phyloP scores from a whole-genome alignment of 2,888 invertebrate genomes.

The Drosophila tanythrix region DNA sequence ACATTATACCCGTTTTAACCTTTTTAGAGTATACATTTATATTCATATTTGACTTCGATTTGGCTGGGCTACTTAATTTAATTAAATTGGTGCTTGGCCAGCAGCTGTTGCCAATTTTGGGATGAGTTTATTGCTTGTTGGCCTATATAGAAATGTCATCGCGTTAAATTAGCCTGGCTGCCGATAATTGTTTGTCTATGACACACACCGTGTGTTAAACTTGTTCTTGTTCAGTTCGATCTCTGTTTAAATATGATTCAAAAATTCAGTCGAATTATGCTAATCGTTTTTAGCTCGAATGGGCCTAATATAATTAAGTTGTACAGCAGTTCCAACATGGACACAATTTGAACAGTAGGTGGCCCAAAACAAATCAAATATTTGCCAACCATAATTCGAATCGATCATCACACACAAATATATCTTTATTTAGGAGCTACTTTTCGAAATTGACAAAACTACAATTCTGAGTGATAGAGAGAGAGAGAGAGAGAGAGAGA shows the following conservation, averaged over 20 bases:
- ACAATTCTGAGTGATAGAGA: not conserved
- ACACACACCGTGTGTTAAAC: constrained; percentile 58
- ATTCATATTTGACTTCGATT: constrained; percentile 10
- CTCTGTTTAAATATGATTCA: constrained; percentile 62
- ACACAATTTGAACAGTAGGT: not conserved
- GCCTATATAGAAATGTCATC: constrained; percentile 46
- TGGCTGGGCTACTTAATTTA: constrained; percentile 39
- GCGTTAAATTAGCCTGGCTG: constrained; percentile 10
- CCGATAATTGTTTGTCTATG: constrained; percentile 43
- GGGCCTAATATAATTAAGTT: constrained; percentile 26
- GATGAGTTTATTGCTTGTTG: constrained; percentile 24
- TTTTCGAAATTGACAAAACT: not conserved
- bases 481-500: not conserved
- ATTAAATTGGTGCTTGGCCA: constrained; percentile 16
- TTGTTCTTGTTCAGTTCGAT: constrained; percentile 55
- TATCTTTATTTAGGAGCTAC: not conserved
- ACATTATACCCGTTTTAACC: not conserved
- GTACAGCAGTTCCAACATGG: constrained; percentile 17
- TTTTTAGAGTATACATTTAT: not conserved
- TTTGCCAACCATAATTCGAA: not conserved
- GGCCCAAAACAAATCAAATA: constrained; percentile 1
- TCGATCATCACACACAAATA: not conserved
- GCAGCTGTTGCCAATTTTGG: constrained; percentile 43
- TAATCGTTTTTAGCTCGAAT: constrained; percentile 39
- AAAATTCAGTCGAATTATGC: constrained; percentile 48